Conservation (phyloP, 2,797 vertebrate species). For the Setipinna tenuifilis region DNA sequence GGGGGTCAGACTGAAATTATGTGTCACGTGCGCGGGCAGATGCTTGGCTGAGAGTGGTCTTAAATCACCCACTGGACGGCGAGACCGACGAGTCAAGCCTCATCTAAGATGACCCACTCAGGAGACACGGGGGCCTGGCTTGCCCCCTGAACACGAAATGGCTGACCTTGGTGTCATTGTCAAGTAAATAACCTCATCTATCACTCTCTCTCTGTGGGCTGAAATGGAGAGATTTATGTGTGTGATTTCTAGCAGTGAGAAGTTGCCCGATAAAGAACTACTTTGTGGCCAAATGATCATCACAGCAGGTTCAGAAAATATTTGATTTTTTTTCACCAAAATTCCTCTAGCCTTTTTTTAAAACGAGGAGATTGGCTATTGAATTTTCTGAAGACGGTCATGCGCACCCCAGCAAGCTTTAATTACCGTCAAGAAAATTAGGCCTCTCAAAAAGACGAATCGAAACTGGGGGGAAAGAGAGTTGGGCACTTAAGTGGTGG, state of each 20-base stretch:
- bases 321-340: not conserved
- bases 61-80: constrained; percentile 31
- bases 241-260: constrained; percentile 27
- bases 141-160: constrained; percentile 27
- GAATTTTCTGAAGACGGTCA: not conserved
- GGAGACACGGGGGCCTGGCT: not conserved
- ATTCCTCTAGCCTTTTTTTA: not conserved
- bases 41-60: constrained; percentile 3
- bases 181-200: constrained; percentile 41
- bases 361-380: not conserved
- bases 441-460: constrained; percentile 39
- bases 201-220: constrained; percentile 27
- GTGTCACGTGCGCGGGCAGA: constrained; percentile 19
- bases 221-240: constrained; percentile 36
- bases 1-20: constrained; percentile 17
- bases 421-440: constrained; percentile 48
- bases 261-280: constrained; percentile 34
- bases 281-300: constrained; percentile 13
- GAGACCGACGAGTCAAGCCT: constrained; percentile 1
- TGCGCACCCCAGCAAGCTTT: constrained; percentile 27
- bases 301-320: constrained; percentile 1
- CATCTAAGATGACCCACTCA: constrained; percentile 9
- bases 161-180: constrained; percentile 40
- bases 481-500: constrained; percentile 41
- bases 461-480: not conserved